phyloP scores from a whole-genome alignment of 1,140 invertebrate genomes.

The Scaptomyza montana region DNA sequence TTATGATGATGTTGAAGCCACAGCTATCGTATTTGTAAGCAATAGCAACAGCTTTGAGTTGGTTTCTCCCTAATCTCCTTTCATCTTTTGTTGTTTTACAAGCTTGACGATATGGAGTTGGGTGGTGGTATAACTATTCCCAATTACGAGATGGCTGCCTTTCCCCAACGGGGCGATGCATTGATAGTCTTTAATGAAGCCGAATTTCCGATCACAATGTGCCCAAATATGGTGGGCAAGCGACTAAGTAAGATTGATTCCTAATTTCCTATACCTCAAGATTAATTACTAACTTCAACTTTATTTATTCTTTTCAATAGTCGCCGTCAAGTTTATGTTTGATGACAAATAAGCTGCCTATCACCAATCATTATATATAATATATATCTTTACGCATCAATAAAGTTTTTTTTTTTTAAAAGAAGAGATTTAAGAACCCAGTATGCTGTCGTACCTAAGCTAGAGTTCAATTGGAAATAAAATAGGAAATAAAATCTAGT shows the following conservation, averaged over 20 bases:
- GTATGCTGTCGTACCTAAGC: too few relatives aligned
- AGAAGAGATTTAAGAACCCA: too few relatives aligned
- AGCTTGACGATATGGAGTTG: slow-evolving; percentile 43
- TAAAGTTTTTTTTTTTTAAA: too few relatives aligned
- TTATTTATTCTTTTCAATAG: slow-evolving; percentile 26
- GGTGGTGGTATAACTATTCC: slow-evolving; percentile 43
- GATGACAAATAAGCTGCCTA: too few relatives aligned
- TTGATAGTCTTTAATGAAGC: slow-evolving; percentile 26
- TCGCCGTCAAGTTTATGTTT: slow-evolving; percentile 44
- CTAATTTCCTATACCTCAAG: neutral
- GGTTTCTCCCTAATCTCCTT: neutral
- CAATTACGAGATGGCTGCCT: neutral
- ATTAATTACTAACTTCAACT: neutral
- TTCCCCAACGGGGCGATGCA: slow-evolving; percentile 37
- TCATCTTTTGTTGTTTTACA: neutral
- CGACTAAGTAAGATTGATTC: slow-evolving; percentile 34
- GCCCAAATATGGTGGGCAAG: slow-evolving; percentile 47
- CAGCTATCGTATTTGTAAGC: slow-evolving; percentile 57
- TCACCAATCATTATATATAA: too few relatives aligned
- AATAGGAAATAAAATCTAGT: too few relatives aligned
- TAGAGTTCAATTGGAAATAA: too few relatives aligned
- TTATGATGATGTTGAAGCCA: slow-evolving; percentile 12
- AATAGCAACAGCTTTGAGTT: fast-evolving
- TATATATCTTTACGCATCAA: too few relatives aligned
- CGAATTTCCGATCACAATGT: slow-evolving; percentile 34